Evolutionary conservation across 2,888 invertebrate genomes (phyloP).

Genomic region (Drosophila neonasuta): DNA sequence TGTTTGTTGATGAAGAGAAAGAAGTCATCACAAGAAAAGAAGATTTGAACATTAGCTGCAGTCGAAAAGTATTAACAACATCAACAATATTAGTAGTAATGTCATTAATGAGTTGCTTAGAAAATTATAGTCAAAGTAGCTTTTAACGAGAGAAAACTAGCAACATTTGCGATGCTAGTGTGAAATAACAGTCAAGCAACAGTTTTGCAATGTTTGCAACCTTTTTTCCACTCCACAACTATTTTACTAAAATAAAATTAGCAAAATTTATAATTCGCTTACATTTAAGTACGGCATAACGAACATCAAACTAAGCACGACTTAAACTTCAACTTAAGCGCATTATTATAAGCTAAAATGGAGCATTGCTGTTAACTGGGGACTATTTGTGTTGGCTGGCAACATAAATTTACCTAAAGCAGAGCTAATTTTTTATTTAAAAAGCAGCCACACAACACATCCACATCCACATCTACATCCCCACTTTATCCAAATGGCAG

Average conservation of each 20-base stretch:
- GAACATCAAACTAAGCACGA: background rate
- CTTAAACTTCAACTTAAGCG: background rate
- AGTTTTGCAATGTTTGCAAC: background rate
- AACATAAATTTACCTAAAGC: slow-evolving; percentile 28
- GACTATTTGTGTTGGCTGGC: background rate
- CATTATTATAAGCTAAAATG: background rate
- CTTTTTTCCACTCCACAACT: too few relatives aligned
- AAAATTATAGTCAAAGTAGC: background rate
- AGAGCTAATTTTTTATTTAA: slow-evolving; percentile 24
- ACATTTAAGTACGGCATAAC: background rate
- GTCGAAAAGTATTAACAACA: background rate
- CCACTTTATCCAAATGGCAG: slow-evolving; percentile 23
- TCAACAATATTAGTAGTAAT: background rate
- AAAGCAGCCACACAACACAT: slow-evolving; percentile 22
- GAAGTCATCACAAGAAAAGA: too few relatives aligned
- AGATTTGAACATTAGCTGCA: background rate
- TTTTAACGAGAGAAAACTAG: background rate
- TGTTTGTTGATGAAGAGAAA: too few relatives aligned
- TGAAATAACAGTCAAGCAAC: background rate
- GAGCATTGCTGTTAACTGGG: background rate
- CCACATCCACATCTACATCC: background rate
- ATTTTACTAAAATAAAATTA: background rate
- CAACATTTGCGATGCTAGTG: too few relatives aligned
- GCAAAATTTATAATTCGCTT: background rate
- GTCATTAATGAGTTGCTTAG: background rate